Percentiles rank a stretch among this genome's conserved stretches.
phyloP scores from a whole-genome alignment of 2,888 invertebrate genomes.

The Agelastica alni region DNA sequence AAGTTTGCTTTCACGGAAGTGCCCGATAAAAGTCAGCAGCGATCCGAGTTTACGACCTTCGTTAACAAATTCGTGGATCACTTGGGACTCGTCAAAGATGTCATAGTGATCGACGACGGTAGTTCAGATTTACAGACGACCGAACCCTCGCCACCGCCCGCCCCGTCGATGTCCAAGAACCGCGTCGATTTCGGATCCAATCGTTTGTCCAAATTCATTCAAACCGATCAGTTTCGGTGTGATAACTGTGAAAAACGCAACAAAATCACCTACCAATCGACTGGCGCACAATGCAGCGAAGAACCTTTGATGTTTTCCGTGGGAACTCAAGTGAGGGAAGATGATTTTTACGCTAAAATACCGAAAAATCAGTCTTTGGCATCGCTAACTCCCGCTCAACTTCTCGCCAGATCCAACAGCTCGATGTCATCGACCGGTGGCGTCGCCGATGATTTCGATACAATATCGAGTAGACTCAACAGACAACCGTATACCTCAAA shows the following conservation, averaged over 20 bases:
- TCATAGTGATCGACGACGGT: constrained; percentile 27
- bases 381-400: constrained; percentile 53
- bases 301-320: constrained; percentile 40
- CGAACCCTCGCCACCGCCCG: constrained; percentile 22
- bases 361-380: constrained; percentile 52
- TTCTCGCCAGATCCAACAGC: constrained; percentile 47
- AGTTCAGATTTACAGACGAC: no score
- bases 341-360: constrained; percentile 45
- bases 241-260: constrained; percentile 48
- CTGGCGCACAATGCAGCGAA: constrained; percentile 42
- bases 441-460: no score
- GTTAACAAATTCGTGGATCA: constrained; percentile 23
- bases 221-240: constrained; percentile 46
- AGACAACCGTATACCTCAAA: no score
- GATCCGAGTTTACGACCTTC: constrained; percentile 18
- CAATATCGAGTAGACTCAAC: no score
- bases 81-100: constrained; percentile 26
- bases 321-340: constrained; percentile 51
- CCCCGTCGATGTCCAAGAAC: constrained; percentile 31
- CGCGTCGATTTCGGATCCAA: no score
- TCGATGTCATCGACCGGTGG: no score
- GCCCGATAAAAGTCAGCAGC: constrained; percentile 23
- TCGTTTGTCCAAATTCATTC: constrained; percentile 38
- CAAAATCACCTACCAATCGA: constrained; percentile 35
- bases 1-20: constrained; percentile 41